phyloP scores from a whole-genome alignment of 2,888 invertebrate species.

The Scrobipalpa costella region DNA sequence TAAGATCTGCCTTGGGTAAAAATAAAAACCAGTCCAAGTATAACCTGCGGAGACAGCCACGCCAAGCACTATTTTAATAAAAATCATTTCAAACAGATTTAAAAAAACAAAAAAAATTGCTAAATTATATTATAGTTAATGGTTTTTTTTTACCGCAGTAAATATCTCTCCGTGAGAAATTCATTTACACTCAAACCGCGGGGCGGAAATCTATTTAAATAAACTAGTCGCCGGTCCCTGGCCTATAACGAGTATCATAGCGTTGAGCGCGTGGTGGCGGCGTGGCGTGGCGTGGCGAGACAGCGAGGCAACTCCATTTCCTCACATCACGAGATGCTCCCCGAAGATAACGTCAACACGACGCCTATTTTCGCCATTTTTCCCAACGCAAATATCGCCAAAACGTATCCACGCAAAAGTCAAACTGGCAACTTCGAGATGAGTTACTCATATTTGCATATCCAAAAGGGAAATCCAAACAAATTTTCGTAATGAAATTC shows the following conservation, averaged over 20 bases:
- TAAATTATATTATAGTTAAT: too few species aligned
- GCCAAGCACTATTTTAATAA: too few species aligned
- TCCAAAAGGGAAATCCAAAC: conserved; percentile 22
- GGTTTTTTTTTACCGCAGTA: too few species aligned
- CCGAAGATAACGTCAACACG: conserved; percentile 29
- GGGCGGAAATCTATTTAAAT: neutral
- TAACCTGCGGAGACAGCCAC: too few species aligned
- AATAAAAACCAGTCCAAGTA: too few species aligned
- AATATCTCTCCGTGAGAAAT: too few species aligned
- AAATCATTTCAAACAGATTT: too few species aligned
- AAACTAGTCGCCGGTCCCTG: neutral
- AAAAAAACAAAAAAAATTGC: too few species aligned
- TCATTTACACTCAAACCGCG: too few species aligned
- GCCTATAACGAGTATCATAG: too few species aligned
- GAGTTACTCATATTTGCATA: conserved; percentile 20
- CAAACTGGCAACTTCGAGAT: neutral
- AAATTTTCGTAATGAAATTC: conserved; percentile 25
- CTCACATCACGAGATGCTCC: conserved; percentile 29
- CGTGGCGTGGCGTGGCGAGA: conserved; percentile 13
- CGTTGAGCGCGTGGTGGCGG: conserved; percentile 15
- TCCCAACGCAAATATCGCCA: conserved; percentile 11
- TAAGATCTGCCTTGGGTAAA: too few species aligned
- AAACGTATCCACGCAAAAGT: conserved; percentile 9
- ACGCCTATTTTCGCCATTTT: conserved; percentile 23
- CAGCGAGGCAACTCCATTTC: conserved; percentile 36